A percentile compares a stretch with the other conserved stretches of the same genome.
phyloP scores from a whole-genome alignment of 1,140 invertebrate genomes.

The Hirudo medicinalis region DNA sequence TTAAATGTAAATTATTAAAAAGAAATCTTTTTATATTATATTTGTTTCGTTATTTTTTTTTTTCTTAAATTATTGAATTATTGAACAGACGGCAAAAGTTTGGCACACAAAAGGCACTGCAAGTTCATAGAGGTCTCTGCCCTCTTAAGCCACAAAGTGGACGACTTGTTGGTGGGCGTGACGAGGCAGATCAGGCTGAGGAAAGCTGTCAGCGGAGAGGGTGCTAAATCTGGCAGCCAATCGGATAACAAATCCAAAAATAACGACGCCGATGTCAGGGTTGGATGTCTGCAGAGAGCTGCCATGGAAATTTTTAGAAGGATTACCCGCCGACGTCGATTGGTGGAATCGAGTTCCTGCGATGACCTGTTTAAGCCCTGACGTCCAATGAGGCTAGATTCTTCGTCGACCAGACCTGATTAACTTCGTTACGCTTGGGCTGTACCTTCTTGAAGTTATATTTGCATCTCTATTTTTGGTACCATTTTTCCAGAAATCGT shows the following conservation, averaged over 20 bases:
- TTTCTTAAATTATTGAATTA: background rate
- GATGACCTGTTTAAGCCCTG: conserved; percentile 13
- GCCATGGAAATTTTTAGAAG: background rate
- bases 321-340: background rate
- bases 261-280: background rate
- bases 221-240: background rate
- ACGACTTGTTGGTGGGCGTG: conserved; percentile 63
- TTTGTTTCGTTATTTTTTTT: background rate
- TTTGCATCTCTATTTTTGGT: no score
- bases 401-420: no score
- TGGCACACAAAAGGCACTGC: conserved; percentile 58
- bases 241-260: background rate
- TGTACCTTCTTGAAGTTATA: no score
- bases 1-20: no score
- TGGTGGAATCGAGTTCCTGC: conserved; percentile 15
- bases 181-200: conserved; percentile 46
- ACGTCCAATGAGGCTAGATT: background rate
- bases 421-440: no score
- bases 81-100: conserved; percentile 30
- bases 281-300: conserved; percentile 12
- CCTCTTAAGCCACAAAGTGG: conserved; percentile 63
- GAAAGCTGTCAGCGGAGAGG: background rate
- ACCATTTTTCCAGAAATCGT: no score
- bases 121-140: conserved; percentile 72
- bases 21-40: no score